A percentile compares a stretch with the other conserved stretches of the same genome.
phyloP scores from a whole-genome alignment of 2,797 vertebrate species.

The Paguma larvata region DNA sequence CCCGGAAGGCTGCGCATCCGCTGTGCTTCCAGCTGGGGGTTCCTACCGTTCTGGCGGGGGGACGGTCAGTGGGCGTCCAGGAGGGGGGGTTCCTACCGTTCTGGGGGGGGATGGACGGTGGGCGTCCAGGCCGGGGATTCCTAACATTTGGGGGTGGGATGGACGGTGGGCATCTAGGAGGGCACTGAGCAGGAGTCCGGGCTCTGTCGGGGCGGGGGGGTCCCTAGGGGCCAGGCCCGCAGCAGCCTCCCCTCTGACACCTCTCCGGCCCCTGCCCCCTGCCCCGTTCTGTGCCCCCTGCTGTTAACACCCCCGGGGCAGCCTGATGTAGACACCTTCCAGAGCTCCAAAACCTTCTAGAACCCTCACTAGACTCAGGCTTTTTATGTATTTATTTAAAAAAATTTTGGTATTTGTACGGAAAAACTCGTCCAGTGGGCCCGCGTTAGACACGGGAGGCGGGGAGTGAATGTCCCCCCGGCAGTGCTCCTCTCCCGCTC shows the following conservation, averaged over 20 bases:
- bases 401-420: background rate
- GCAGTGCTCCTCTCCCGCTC: too few species aligned
- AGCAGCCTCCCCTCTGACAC: too few species aligned
- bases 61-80: too few species aligned
- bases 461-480: too few species aligned
- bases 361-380: background rate
- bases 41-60: too few species aligned
- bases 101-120: too few species aligned
- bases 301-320: background rate
- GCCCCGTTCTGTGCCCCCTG: background rate
- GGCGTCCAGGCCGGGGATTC: too few species aligned
- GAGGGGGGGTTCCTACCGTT: background rate
- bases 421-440: background rate
- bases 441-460: background rate
- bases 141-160: too few species aligned
- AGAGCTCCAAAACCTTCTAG: background rate
- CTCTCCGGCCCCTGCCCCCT: background rate
- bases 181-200: background rate
- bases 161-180: background rate
- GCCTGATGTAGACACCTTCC: accelerated
- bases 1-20: too few species aligned
- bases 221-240: background rate
- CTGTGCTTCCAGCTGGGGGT: too few species aligned
- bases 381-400: background rate
- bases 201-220: background rate